Base-by-base conservation (phyloP, 2,888 invertebrate species). In the Lissocephala sabroskyi region DNA sequence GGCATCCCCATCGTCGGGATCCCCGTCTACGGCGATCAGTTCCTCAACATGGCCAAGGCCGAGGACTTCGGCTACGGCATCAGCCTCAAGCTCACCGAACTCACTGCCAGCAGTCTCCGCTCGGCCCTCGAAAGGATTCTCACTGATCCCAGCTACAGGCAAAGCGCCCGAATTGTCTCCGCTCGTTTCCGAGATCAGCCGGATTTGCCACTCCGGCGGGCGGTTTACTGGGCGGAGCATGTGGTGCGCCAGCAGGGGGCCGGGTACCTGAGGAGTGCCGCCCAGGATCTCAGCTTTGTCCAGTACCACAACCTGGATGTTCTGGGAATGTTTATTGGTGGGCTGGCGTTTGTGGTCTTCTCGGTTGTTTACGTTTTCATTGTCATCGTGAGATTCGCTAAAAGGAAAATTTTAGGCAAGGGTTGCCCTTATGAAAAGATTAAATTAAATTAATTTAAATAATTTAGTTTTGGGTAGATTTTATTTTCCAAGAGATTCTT, bases 11-110 rank as follows among this genome's bases (percentile, higher is more conserved):
- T 86, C 26, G 55, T 86, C 3, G 86, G 85, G 2, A 66, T 87
- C 16, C 87, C 87, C 0, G 53, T 87, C 11, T 85, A 84, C 43
- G 85, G 71, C 1, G 87, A 87, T 63, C 86, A 87, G 67, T 76
- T 81, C 41, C 54, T 82, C 19, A 87, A 86, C 56, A 83, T 86
- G 65, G 79, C 65, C 1, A 79, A 79, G 26, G 83, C 85, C 0
- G 80, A 71, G 37, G 49, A 61, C 1, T 59, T 67, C 16, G 86
- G 86, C 5, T 82, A 71, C 60, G 86, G 80, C 0, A 46, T 82
- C 2, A 62, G 49, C 9, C 52, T 86, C 14, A 71, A 81, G 13
- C 78, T 76, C 19, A 53, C 66, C 2, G 56, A 68, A 7, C 41
- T 86, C n/a, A 81, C 65, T 0, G 79, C 80, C 47, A 65, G 76